Evolutionary conservation across 2,113 vertebrate genomes (phyloP).

Genomic region (Sinosuthora webbiana): DNA sequence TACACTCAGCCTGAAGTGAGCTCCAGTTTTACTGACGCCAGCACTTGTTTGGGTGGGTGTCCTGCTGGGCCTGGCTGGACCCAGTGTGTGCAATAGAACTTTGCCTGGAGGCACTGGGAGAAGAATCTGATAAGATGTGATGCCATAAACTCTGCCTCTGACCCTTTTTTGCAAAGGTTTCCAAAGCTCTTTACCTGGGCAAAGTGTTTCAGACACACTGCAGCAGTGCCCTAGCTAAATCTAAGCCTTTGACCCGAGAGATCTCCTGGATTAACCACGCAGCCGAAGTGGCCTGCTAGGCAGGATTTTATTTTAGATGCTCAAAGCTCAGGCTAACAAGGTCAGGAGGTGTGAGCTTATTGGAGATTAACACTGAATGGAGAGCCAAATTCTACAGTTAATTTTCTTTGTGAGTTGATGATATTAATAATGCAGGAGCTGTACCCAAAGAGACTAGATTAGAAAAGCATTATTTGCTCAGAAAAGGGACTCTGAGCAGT

Average conservation of each 20-base stretch:
- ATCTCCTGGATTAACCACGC: background rate
- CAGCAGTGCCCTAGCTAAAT: background rate
- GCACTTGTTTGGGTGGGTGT: background rate
- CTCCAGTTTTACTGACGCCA: background rate
- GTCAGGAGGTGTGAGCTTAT: background rate
- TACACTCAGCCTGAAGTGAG: background rate
- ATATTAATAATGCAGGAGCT: background rate
- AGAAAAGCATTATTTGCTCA: background rate
- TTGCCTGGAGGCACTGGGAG: background rate
- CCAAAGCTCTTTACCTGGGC: background rate
- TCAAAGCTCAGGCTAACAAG: background rate
- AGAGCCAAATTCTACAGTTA: background rate
- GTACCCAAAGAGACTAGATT: background rate
- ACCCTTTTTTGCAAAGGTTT: background rate
- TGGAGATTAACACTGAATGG: background rate
- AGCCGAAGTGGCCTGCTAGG: background rate
- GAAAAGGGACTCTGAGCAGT: background rate
- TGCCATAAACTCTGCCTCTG: background rate
- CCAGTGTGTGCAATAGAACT: background rate
- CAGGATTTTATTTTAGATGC: conserved; percentile 3
- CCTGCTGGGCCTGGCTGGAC: background rate
- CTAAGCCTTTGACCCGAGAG: conserved; percentile 32
- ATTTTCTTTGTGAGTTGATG: background rate
- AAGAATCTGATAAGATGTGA: background rate
- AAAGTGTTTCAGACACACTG: background rate